Percentiles rank a stretch among this genome's conserved stretches.
phyloP scores from a whole-genome alignment of 2,888 invertebrate species.

The Morpho deidamia region DNA sequence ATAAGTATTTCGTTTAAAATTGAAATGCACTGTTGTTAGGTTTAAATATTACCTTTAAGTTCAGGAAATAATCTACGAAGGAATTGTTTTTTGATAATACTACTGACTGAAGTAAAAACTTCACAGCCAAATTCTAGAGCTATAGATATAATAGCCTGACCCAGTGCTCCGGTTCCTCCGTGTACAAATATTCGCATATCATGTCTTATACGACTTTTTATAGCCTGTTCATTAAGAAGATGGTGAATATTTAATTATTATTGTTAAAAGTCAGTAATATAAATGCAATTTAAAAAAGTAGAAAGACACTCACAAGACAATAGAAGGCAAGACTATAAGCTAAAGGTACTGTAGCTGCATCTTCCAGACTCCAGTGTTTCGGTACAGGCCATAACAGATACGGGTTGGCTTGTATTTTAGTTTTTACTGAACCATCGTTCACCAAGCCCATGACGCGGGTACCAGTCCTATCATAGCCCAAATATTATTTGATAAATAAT shows the following conservation, averaged over 20 bases:
- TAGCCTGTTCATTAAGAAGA: slow-evolving; percentile 20
- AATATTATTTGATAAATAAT: too few species aligned
- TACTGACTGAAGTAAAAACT: slow-evolving; percentile 44
- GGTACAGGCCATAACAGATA: slow-evolving; percentile 82
- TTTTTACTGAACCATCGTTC: slow-evolving; percentile 68
- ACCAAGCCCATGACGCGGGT: slow-evolving; percentile 82
- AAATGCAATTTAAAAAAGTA: neutral
- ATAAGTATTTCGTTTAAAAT: too few species aligned
- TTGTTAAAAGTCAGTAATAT: neutral
- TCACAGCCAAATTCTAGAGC: slow-evolving; percentile 39
- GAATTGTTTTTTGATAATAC: slow-evolving; percentile 35
- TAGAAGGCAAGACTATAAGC: slow-evolving; percentile 80
- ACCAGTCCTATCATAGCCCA: slow-evolving; percentile 45
- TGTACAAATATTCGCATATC: slow-evolving; percentile 38
- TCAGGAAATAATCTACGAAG: slow-evolving; percentile 37
- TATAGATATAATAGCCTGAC: slow-evolving; percentile 48
- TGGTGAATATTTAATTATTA: too few species aligned
- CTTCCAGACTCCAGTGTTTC: slow-evolving; percentile 81
- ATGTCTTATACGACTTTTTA: slow-evolving; percentile 24
- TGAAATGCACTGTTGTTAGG: too few species aligned
- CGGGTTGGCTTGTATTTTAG: slow-evolving; percentile 67
- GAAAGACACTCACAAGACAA: slow-evolving; percentile 36
- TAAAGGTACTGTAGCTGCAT: slow-evolving; percentile 87
- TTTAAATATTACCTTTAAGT: slow-evolving; percentile 36
- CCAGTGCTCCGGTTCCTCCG: slow-evolving; percentile 50